Evolutionary conservation across 2,797 vertebrate species (phyloP).

Genomic region (Melanotaenia nigrans): DNA sequence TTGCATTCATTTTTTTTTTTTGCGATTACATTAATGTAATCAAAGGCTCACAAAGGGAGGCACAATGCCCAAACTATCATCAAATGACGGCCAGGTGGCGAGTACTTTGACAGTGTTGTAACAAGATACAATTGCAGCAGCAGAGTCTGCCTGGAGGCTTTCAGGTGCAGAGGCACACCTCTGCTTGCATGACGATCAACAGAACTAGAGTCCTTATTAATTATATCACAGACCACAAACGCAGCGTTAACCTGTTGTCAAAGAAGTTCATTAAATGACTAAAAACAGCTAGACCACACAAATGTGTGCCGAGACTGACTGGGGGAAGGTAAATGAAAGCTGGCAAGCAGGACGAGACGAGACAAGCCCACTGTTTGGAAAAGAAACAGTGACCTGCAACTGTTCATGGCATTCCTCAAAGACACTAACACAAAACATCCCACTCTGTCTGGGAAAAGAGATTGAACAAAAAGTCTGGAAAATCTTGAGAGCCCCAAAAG

Average conservation of each 20-base stretch:
- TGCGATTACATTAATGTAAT: conserved; percentile 19
- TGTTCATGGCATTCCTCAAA: conserved; percentile 67
- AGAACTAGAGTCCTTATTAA: conserved; percentile 17
- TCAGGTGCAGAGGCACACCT: conserved; percentile 58
- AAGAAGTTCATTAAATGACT: conserved; percentile 4
- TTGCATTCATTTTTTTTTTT: conserved; percentile 20
- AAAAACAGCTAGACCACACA: conserved; percentile 12
- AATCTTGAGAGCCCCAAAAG: conserved; percentile 44
- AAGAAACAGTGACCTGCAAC: conserved; percentile 71
- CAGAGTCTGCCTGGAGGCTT: conserved; percentile 45
- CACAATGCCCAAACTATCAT: background rate
- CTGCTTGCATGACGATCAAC: conserved; percentile 30
- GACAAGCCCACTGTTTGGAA: conserved; percentile 73
- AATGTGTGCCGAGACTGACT: conserved; percentile 35
- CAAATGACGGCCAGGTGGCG: conserved; percentile 29
- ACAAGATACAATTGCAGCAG: conserved; percentile 36
- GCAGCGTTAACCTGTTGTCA: conserved; percentile 15
- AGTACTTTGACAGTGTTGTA: conserved; percentile 25
- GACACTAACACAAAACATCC: conserved; percentile 63
- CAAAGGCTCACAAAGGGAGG: background rate
- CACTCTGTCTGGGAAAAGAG: conserved; percentile 50
- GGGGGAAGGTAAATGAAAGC: conserved; percentile 38
- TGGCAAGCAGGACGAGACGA: conserved; percentile 56
- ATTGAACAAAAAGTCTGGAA: conserved; percentile 46
- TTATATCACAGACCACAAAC: conserved; percentile 22